Base-by-base conservation (phyloP, 2,888 invertebrate genomes). In the Lordiphosa andalusiaca region DNA sequence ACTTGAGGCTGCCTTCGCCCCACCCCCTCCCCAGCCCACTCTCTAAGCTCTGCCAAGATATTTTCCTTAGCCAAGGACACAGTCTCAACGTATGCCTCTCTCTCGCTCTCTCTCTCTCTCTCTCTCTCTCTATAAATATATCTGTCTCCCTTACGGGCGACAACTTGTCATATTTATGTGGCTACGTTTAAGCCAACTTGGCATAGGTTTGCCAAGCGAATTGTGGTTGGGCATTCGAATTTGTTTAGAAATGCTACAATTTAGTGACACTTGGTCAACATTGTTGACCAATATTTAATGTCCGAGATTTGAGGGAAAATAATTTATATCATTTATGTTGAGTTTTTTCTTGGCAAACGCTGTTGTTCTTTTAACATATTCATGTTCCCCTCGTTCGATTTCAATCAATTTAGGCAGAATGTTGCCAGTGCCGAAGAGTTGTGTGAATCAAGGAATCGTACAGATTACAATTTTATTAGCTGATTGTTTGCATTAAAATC, bases 81-180 rank as follows among this genome's bases (percentile, higher is more conserved):
- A 62, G 49, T 57, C 49, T 55, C 61, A 70, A 49, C 10, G 40
- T 52, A 30, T 47, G 16, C 16, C 16, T 16, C 16, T 1, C 16
- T 16, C 16, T 16, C 16, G 16, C 16, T 54, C 16, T 1, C 16
- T 16, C 16, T 16, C 16, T 1, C 16, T 54, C 16, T 16, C 16
- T 1, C 16, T 16, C 16, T 16, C 16, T 1, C 16, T 54, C 23
- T 63, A 56, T 69, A 16, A 16, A 16, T 16, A 16, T 16, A 16
- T 16, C 54, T 63, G 44, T 37, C 33, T 48, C 40, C 16, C 46
- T 51, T 12, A 40, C 38, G 12, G 38, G 52, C 63, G 51, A 53
- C 60, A 63, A 73, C 71, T 73, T 69, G 76, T 82, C 80, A 82
- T 82, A 78, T 78, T 82, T 82, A 80, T 78, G 67, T 70, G 66